Base-by-base conservation (phyloP, 2,113 vertebrate genomes). In the Dipodomys merriami region DNA sequence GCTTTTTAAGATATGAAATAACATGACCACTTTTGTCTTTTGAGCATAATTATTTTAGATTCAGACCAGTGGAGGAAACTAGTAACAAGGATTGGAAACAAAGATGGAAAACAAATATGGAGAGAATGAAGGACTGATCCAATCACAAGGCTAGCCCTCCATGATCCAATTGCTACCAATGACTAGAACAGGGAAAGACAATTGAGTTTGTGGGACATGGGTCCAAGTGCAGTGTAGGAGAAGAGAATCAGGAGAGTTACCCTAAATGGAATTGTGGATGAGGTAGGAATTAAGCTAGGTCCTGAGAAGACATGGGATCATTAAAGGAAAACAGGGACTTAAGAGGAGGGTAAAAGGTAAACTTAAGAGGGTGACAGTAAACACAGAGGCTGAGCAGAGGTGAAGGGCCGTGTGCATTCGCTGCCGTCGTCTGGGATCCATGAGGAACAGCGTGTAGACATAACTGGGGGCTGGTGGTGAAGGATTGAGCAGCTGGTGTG, bases 1-100 rank as follows among this genome's bases (percentile, higher is more conserved):
- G 6, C 7, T 79, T 80, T 91, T 92, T 35, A 83, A 80, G 25
- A 65, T 19, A 67, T 76, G 73, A 62, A 92, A 77, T n/a, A 39
- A 81, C 7, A 71, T 2, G 33, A 60, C 57, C 46, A 53, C 20
- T 89, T 69, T 62, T 13, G 13, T 35, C 22, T 91, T 88, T 62
- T 78, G 19, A 76, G 16, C n/a, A 62, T 57, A 22, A 67, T 73
- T 60, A 71, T 80, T 74, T 11, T 84, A 64, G 23, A 7, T n/a
- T 9, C 69, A 16, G 33, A 60, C 9, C 76, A 29, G 30, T 72
- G 35, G 67, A 81, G 3, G n/a, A 88, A 95, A n/a, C 13, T 11
- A 29, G 9, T 64, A 19, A n/a, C n/a, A 79, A 82, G 29, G 65
- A 85, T 11, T 57, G 73, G 46, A 86, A 89, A 83, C 25, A 57